Conservation (phyloP, 92 coral and sea anemone genomes). For the Montipora capitata region DNA sequence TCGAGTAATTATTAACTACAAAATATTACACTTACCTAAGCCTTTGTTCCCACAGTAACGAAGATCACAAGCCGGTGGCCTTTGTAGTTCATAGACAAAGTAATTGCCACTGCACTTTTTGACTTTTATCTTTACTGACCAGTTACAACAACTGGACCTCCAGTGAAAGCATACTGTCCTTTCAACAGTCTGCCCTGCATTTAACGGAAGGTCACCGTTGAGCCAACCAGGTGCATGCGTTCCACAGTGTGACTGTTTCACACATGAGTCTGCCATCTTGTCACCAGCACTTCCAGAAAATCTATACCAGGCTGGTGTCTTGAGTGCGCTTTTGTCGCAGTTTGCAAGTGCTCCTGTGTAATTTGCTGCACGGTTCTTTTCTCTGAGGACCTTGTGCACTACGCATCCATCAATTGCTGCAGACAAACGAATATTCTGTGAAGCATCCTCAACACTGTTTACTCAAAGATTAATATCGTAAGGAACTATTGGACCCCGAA, state of each 20-base stretch:
- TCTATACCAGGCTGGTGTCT: constrained; percentile 61
- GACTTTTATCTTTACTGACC: constrained; percentile 40
- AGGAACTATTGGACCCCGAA: too few relatives aligned
- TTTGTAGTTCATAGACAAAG: constrained; percentile 55
- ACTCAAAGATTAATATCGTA: too few relatives aligned
- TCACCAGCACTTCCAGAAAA: constrained; percentile 68
- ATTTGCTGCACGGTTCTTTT: constrained; percentile 37
- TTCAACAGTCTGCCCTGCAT: constrained; percentile 37
- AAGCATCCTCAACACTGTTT: too few relatives aligned
- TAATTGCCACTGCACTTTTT: constrained; percentile 62
- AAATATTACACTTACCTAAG: constrained; percentile 29
- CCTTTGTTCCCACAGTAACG: constrained; percentile 71
- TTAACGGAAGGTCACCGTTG: constrained; percentile 54
- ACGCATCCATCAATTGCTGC: not conserved
- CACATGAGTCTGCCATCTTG: constrained; percentile 65
- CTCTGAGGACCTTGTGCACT: constrained; percentile 5
- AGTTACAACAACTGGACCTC: constrained; percentile 38
- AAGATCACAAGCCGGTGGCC: constrained; percentile 55
- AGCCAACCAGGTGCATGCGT: too few relatives aligned
- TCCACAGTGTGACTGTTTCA: constrained; percentile 60
- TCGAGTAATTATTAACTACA: too few relatives aligned
- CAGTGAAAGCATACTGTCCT: constrained; percentile 68
- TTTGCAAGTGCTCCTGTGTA: constrained; percentile 12
- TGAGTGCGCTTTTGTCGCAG: constrained; percentile 54
- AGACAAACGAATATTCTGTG: not conserved